Evolutionary conservation across 2,888 invertebrate genomes (phyloP), one percentile per base, ranked within the genome.

Genomic region (Pachycephus smyrnensis): DNA sequence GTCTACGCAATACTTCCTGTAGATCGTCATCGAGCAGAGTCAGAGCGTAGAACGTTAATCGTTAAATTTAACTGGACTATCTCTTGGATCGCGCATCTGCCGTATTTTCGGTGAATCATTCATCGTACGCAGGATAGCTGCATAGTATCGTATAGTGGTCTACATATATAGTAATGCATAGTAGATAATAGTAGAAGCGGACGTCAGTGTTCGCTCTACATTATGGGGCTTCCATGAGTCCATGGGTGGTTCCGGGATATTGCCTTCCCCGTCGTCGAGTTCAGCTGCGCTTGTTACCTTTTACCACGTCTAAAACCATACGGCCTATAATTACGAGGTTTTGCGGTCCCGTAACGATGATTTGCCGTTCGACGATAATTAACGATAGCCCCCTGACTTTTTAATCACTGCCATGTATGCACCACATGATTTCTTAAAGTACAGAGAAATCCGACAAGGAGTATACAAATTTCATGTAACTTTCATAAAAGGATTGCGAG

Each of bases 81-180:
- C 90, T 90, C 86, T 83, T 79, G 84, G 89, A 91, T 91, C 91
- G 88, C 89, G 90, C 91, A 91, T 91, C 90, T 91, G 91, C 90
- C 88, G 86, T 81, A 83, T 82, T 88, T 89, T 87, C 84, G 88
- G 90, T 91, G 90, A 91, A 90, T 91, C 91, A 91, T 87, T 88
- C 89, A 23, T 23, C 23, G 55, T 55, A 23, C 55, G 9, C 55
- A 55, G 55, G 55, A 55, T 55, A 55, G 55, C 23, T 23, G 55
- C 55, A 23, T 55, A 55, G 55, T 55, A 55, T 74, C 74, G 37
- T 37, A 31, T 36, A 30, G 32, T 30, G 23, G 35, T 33, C 37
- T 36, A 33, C 74, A 9, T 55, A 55, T 55, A 55, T 55, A 55
- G 55, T 55, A 55, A 55, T 55, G 55, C 55, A 23, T 23, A 55